Conservation (phyloP, 2,888 invertebrate genomes). For the Pyrrhosoma nymphula region DNA sequence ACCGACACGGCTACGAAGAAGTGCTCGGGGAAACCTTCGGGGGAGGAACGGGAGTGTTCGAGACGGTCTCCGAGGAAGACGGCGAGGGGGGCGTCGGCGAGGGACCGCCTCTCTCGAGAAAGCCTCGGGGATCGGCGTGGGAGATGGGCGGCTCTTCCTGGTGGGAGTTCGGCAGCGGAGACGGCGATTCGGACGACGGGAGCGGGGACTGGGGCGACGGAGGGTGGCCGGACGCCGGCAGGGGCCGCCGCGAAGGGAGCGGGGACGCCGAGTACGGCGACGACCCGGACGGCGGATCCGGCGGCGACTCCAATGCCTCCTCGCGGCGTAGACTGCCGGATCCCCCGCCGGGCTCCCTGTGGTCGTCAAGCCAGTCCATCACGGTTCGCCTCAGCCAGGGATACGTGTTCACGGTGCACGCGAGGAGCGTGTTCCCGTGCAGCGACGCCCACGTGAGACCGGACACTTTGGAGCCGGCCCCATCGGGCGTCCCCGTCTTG, state of each 20-base stretch:
- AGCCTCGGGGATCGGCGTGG: not conserved
- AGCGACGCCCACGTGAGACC: constrained; percentile 74
- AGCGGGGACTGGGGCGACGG: constrained; percentile 8
- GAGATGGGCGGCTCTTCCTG: constrained; percentile 33
- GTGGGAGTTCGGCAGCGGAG: constrained; percentile 49
- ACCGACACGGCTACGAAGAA: not conserved
- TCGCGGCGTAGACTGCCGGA: not conserved
- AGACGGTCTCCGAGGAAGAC: not conserved
- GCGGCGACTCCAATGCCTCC: not conserved
- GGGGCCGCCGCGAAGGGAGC: constrained; percentile 38
- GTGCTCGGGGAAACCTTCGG: not conserved
- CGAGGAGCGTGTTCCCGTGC: constrained; percentile 90
- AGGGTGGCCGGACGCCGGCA: not conserved
- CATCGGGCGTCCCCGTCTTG: constrained; percentile 85
- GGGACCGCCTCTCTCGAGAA: not conserved
- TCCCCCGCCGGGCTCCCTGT: constrained; percentile 19
- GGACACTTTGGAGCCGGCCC: constrained; percentile 46
- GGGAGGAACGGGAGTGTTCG: not conserved
- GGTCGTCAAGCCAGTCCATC: constrained; percentile 58
- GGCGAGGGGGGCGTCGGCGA: not conserved
- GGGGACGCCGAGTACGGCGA: constrained; percentile 57
- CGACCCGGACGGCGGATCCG: constrained; percentile 34
- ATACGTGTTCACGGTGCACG: constrained; percentile 91
- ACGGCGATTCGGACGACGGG: constrained; percentile 28
- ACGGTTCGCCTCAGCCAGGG: constrained; percentile 87